These are phyloP conservation scores for Bombyx huttoni DNA, from an alignment of 2,888 invertebrate genomes.

Conservation along the genomic window DNA sequence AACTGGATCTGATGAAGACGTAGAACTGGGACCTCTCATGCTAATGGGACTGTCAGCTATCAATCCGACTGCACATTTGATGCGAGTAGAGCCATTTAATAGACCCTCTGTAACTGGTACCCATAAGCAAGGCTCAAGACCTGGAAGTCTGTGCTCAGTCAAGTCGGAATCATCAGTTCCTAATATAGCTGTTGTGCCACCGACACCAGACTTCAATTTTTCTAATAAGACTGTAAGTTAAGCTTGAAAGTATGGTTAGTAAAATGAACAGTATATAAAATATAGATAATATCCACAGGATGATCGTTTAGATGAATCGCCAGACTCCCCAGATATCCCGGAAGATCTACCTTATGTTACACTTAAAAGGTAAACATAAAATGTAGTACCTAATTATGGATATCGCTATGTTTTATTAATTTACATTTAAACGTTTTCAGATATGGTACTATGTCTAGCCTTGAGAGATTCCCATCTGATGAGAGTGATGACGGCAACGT, in stretches of 20 bases:
- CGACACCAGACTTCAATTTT: slow-evolving; percentile 76
- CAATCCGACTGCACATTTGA: slow-evolving; percentile 74
- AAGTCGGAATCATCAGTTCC: slow-evolving; percentile 71
- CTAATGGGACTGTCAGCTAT: slow-evolving; percentile 76
- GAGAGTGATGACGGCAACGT: slow-evolving; percentile 73
- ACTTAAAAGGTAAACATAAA: slow-evolving; percentile 66
- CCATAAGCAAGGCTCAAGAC: slow-evolving; percentile 54
- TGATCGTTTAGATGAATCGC: slow-evolving; percentile 75
- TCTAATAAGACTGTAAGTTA: slow-evolving; percentile 59
- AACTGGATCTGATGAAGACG: slow-evolving; percentile 69
- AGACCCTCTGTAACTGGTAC: slow-evolving; percentile 29
- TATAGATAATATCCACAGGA: slow-evolving; percentile 28
- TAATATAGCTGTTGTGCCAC: slow-evolving; percentile 81
- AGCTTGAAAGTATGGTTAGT: not conserved
- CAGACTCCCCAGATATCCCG: slow-evolving; percentile 77
- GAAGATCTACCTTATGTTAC: slow-evolving; percentile 83
- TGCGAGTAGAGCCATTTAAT: slow-evolving; percentile 73
- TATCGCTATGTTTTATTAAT: not conserved
- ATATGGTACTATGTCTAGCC: slow-evolving; percentile 81
- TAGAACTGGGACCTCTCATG: slow-evolving; percentile 76
- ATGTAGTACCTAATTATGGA: not conserved
- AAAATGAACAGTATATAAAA: not conserved
- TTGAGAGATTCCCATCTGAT: slow-evolving; percentile 78
- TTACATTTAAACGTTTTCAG: slow-evolving; percentile 25
- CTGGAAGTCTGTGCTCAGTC: slow-evolving; percentile 47